phyloP scores from a whole-genome alignment of 2,113 vertebrate species.

The Tenrec ecaudatus region DNA sequence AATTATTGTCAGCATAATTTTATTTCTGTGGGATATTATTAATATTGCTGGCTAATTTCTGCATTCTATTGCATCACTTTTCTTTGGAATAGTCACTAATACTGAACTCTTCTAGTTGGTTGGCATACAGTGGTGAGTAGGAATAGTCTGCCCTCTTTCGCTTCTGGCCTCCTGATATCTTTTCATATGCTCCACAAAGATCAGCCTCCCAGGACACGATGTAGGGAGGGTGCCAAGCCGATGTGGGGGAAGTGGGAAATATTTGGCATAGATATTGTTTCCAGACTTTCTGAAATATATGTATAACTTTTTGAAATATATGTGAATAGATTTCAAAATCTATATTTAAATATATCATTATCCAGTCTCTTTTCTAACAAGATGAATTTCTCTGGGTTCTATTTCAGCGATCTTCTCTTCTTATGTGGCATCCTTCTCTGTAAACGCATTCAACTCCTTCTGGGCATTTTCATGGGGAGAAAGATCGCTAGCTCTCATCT shows the following conservation, averaged over 20 bases:
- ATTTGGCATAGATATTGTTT: background rate
- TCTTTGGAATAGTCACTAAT: background rate
- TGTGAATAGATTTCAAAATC: too few relatives aligned
- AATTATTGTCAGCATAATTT: background rate
- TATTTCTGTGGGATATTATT: background rate
- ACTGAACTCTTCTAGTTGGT: background rate
- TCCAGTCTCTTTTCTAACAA: background rate
- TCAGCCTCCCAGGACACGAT: background rate
- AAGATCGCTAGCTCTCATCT: background rate
- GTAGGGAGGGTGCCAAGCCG: background rate
- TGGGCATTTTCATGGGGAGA: background rate
- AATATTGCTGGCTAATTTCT: background rate
- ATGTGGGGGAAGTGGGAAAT: background rate
- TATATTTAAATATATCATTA: background rate
- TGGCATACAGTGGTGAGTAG: background rate
- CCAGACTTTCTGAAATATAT: background rate
- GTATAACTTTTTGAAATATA: background rate
- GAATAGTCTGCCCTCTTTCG: too few relatives aligned
- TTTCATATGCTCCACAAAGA: background rate
- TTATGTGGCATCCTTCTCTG: background rate
- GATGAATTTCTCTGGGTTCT: constrained; percentile 1
- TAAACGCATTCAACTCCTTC: background rate
- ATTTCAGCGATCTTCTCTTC: background rate
- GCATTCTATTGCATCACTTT: background rate
- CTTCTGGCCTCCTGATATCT: background rate